Percentiles rank a stretch among this genome's conserved stretches.
Evolutionary conservation across 2,113 vertebrate species (phyloP).

Genomic region (Colistium nudipinnis): DNA sequence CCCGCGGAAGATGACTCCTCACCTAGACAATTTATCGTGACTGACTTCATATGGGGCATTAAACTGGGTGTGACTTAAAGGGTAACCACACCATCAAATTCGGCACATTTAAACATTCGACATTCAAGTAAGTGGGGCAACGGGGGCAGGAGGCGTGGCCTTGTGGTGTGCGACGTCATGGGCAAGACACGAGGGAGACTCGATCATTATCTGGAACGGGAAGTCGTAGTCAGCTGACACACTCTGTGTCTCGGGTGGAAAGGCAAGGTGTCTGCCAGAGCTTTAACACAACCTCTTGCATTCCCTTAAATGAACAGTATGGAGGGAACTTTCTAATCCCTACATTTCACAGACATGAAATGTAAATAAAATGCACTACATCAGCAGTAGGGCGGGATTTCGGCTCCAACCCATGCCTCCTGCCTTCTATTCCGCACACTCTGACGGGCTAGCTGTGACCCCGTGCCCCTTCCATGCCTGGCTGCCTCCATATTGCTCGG

Average conservation of each 20-base stretch:
- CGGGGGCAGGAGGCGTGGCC: neutral
- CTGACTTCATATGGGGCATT: neutral
- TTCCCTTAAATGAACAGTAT: no score
- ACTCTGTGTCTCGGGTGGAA: no score
- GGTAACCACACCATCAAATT: neutral
- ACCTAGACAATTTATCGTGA: neutral
- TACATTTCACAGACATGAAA: no score
- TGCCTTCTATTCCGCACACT: neutral
- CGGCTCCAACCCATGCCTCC: neutral
- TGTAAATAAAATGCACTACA: no score
- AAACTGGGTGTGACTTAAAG: neutral
- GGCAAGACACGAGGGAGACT: neutral
- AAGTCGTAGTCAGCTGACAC: no score
- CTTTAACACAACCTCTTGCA: no score
- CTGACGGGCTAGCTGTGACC: conserved; percentile 32
- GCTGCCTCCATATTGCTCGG: conserved; percentile 69
- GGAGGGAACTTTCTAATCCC: no score
- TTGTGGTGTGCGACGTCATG: neutral
- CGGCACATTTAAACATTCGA: neutral
- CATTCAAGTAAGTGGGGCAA: neutral
- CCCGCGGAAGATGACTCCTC: neutral
- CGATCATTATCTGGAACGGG: no score
- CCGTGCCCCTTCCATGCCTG: conserved; percentile 34
- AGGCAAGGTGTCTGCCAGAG: no score
- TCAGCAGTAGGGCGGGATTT: neutral